These are phyloP conservation scores for Cosmopolites sordidus DNA, from an alignment of 2,888 invertebrate species.

Conservation along the genomic window DNA sequence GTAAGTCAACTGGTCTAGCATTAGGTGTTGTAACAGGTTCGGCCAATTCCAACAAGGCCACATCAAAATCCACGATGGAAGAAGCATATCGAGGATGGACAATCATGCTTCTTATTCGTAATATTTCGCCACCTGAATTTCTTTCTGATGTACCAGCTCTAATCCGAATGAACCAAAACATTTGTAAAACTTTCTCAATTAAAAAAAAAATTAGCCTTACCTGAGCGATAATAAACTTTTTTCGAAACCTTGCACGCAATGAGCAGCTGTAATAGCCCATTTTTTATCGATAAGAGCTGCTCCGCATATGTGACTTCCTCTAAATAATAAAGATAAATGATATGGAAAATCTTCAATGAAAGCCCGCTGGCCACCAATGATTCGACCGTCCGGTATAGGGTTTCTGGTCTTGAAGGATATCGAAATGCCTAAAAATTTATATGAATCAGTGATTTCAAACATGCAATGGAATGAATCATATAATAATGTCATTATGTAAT, in stretches of 20 bases:
- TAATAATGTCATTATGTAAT: too few species aligned
- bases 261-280: conserved; percentile 4
- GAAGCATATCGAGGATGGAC: background rate
- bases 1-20: background rate
- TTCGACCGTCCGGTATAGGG: background rate
- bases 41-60: background rate
- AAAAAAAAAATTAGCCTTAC: background rate
- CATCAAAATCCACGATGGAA: background rate
- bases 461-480: too few species aligned
- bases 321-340: conserved; percentile 1
- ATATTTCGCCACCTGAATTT: background rate
- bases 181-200: too few species aligned
- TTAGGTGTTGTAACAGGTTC: background rate
- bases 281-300: conserved; percentile 1
- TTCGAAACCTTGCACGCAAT: background rate
- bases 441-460: too few species aligned
- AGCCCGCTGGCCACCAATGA: background rate
- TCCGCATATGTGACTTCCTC: conserved; percentile 2
- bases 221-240: background rate
- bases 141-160: background rate
- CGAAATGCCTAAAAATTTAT: background rate
- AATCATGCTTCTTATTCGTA: background rate
- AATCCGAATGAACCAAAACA: too few species aligned
- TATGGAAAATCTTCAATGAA: conserved; percentile 1
- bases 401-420: background rate